Evolutionary conservation across 1,140 invertebrate species (phyloP).

Genomic region (Atta texana): DNA sequence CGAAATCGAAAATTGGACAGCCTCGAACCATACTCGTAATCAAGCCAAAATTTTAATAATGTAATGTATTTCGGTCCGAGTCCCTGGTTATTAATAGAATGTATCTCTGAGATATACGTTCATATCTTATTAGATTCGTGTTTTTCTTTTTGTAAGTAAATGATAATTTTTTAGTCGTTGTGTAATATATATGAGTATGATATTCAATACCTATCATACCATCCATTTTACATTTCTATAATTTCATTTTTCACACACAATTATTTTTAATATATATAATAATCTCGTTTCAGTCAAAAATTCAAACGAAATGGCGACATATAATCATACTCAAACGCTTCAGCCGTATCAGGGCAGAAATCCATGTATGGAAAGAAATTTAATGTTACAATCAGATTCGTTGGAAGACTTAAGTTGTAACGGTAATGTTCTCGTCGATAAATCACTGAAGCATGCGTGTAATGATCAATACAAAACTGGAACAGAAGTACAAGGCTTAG

Average conservation of each 20-base stretch:
- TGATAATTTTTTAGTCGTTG: no score
- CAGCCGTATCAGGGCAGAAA: constrained; percentile 96
- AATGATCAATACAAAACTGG: constrained; percentile 80
- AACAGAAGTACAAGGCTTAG: constrained; percentile 86
- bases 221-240: constrained; percentile 13
- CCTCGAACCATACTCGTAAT: no score
- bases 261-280: neutral
- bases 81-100: no score
- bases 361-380: constrained; percentile 95
- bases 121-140: neutral
- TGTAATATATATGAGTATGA: no score
- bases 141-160: no score
- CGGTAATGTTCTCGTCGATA: constrained; percentile 90
- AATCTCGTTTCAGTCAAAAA: constrained; percentile 82
- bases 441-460: constrained; percentile 88
- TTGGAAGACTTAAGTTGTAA: constrained; percentile 87
- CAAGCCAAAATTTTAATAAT: no score
- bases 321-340: constrained; percentile 84
- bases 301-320: constrained; percentile 85
- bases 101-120: no score
- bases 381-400: constrained; percentile 88
- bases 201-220: no score
- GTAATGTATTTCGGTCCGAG: no score
- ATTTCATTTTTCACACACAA: neutral
- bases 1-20: no score